Evolutionary conservation across 2,113 vertebrate species (phyloP), one percentile per base, ranked within the genome.

Genomic region (Catagonus wagneri): DNA sequence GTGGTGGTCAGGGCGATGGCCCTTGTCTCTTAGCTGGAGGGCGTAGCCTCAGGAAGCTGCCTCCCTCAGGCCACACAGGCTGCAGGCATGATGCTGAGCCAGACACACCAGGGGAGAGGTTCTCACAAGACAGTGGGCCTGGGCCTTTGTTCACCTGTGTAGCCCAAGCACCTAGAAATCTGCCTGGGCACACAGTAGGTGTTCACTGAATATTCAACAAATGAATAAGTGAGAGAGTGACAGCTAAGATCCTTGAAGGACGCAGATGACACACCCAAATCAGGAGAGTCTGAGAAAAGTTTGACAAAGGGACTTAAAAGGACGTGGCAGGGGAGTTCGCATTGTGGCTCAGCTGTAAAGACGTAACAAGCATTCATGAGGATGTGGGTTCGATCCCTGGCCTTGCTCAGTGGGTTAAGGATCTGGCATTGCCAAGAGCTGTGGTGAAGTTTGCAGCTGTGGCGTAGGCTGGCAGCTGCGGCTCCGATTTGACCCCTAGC

Each of bases 1-100:
- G 6, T 0, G 2, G 22, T 12, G 0, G 20, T 52, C 54, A 52
- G 54, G 8, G 27, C 1, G 7, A 17, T 4, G 39, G 16, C 39
- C 6, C 2, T 23, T 22, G 34, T 29, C 23, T n/a, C 68, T 5
- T 23, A 7, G 75, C 19, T 6, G 20, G 20, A 27, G 63, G 60
- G 20, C 7, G 0, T 3, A 12, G 52, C n/a, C 76, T 36, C 71
- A 23, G 74, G 36, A 44, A 13, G 4, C 61, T 32, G 16, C 44
- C 32, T 90, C 23, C 8, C 58, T 69, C 58, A 39, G 85, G 58
- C 17, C 44, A 23, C 1, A 2, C 11, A 12, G 0, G 0, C 61
- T 32, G 17, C 20, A 61, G 88, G 44, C 7, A 0, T 0, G 1
- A 65, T 19, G 72, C 34, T 29, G 61, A 25, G 34, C 61, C 54